phyloP scores from a whole-genome alignment of 2,888 invertebrate species.

The Girardia tigrina region DNA sequence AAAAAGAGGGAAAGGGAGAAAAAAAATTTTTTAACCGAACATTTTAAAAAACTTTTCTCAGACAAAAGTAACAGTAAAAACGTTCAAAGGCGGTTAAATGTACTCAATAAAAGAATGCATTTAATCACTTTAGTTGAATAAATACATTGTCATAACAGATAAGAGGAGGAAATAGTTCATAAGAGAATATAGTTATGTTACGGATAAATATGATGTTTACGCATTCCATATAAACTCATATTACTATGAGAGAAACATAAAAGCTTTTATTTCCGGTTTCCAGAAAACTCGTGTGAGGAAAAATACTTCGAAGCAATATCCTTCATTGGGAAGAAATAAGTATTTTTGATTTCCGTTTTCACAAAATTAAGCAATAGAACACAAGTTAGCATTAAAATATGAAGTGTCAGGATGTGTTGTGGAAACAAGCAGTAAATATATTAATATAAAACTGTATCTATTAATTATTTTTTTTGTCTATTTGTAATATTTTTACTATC shows the following conservation, averaged over 20 bases:
- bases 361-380: not conserved
- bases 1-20: too few relatives aligned
- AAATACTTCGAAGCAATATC: slow-evolving; percentile 10
- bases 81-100: not conserved
- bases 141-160: slow-evolving; percentile 13
- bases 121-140: not conserved
- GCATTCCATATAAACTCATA: not conserved
- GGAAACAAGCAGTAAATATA: slow-evolving; percentile 9
- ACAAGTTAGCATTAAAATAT: not conserved
- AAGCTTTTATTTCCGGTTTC: slow-evolving; percentile 9
- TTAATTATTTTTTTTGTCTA: slow-evolving; percentile 8
- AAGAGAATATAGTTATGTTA: not conserved
- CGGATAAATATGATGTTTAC: not conserved
- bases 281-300: not conserved
- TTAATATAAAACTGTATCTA: not conserved
- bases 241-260: not conserved
- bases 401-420: not conserved
- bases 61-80: not conserved
- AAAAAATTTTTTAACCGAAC: not conserved
- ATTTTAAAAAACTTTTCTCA: not conserved
- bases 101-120: slow-evolving; percentile 14
- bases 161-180: slow-evolving; percentile 20
- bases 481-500: slow-evolving; percentile 17
- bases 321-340: slow-evolving; percentile 23
- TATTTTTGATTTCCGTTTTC: not conserved